Evolutionary conservation across 2,797 vertebrate species (phyloP).

Genomic region (Xiphorhynchus erythropygius): DNA sequence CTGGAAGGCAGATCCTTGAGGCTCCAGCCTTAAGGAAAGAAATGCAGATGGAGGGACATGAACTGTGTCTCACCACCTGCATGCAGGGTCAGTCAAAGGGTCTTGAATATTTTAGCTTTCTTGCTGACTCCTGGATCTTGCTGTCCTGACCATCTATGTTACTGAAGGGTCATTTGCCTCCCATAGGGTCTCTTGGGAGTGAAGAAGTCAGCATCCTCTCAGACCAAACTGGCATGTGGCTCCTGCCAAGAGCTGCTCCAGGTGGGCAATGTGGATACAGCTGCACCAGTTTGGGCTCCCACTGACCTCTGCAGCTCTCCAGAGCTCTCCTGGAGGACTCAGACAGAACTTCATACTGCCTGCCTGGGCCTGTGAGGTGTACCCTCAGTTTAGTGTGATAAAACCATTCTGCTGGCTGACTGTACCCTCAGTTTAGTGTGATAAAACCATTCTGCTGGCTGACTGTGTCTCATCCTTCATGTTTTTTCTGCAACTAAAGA

Average conservation of each 20-base stretch:
- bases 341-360: neutral
- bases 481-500: neutral
- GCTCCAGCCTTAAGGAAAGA: neutral
- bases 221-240: fast-evolving
- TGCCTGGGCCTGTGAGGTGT: neutral
- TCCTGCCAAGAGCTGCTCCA: neutral
- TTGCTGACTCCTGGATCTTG: neutral
- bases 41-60: neutral
- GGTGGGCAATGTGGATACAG: neutral
- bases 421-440: neutral
- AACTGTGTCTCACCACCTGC: neutral
- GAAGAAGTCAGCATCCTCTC: neutral
- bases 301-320: neutral
- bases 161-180: neutral
- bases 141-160: neutral
- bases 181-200: neutral
- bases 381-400: neutral
- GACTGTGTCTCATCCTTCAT: neutral
- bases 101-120: neutral
- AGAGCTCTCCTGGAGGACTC: neutral
- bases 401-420: neutral
- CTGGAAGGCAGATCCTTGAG: neutral
- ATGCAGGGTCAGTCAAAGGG: neutral
- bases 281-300: neutral
- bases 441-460: neutral